A percentile compares a stretch with the other conserved stretches of the same genome.
These are phyloP conservation scores for Lophura swinhoii DNA, from an alignment of 2,797 vertebrate genomes.

Conservation along the genomic window DNA sequence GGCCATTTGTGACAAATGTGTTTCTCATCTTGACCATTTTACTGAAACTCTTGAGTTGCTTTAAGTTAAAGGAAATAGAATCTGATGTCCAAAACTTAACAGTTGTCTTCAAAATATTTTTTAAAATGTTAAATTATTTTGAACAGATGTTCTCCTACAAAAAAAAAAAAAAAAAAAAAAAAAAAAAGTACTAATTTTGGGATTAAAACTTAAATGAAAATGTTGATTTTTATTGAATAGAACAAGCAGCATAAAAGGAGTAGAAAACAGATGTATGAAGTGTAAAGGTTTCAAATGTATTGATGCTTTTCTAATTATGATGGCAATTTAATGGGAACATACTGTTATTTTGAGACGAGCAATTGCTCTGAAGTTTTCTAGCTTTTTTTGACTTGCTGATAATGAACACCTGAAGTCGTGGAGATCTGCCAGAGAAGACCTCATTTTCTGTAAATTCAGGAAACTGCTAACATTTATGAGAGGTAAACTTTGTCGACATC, in stretches of 20 bases:
- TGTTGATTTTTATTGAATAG: background rate
- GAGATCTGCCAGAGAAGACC: conserved; percentile 4
- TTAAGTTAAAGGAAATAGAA: background rate
- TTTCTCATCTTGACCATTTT: background rate
- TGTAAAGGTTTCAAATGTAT: background rate
- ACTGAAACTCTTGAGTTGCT: background rate
- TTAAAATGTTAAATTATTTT: background rate
- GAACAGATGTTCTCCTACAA: background rate
- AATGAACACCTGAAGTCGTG: conserved; percentile 12
- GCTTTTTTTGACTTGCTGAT: background rate
- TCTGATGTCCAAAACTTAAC: background rate
- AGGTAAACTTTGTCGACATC: background rate
- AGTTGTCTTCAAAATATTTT: background rate
- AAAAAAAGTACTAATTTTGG: background rate
- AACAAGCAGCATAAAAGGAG: background rate
- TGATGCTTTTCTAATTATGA: background rate
- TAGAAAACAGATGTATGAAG: background rate
- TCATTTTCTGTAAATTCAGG: conserved; percentile 51
- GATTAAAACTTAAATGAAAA: background rate
- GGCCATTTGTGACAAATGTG: background rate
- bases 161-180: background rate
- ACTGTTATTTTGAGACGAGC: background rate
- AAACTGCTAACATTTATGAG: conserved; percentile 34
- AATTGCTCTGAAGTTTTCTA: background rate
- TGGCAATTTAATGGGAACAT: background rate